phyloP scores from a whole-genome alignment of 2,888 invertebrate species.

The Zaprionus obscuricornis region DNA sequence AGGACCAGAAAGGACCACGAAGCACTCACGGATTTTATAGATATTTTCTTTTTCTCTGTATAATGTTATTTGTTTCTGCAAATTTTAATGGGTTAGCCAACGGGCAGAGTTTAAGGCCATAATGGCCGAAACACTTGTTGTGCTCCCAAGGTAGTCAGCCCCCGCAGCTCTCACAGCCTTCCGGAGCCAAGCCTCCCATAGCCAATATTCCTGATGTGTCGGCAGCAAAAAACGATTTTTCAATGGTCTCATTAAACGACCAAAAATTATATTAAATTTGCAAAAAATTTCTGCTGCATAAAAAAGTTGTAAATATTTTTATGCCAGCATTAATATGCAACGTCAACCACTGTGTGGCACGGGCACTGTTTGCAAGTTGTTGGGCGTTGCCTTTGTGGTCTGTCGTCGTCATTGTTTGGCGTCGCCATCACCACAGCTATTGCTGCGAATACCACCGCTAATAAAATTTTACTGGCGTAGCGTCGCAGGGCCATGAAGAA shows the following conservation, averaged over 20 bases:
- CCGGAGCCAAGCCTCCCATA: too few relatives aligned
- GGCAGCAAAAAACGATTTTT: constrained; percentile 53
- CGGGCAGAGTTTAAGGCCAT: constrained; percentile 40
- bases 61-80: constrained; percentile 63
- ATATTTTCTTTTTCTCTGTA: constrained; percentile 60
- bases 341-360: constrained; percentile 65
- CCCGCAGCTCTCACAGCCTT: too few relatives aligned
- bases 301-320: constrained; percentile 77
- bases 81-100: constrained; percentile 62
- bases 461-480: constrained; percentile 77
- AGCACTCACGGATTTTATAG: constrained; percentile 44
- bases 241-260: constrained; percentile 74
- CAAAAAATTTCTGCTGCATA: constrained; percentile 66
- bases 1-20: too few relatives aligned
- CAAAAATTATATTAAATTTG: constrained; percentile 78
- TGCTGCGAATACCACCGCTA: constrained; percentile 79
- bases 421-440: too few relatives aligned
- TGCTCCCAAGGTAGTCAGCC: constrained; percentile 37
- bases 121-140: constrained; percentile 72
- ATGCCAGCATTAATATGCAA: constrained; percentile 79
- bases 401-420: too few relatives aligned
- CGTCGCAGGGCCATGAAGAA: constrained; percentile 73
- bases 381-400: constrained; percentile 3
- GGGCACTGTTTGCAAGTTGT: not conserved
- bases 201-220: constrained; percentile 50